Base-by-base conservation (phyloP, 2,113 vertebrate genomes). In the Ardeotis arabs region DNA sequence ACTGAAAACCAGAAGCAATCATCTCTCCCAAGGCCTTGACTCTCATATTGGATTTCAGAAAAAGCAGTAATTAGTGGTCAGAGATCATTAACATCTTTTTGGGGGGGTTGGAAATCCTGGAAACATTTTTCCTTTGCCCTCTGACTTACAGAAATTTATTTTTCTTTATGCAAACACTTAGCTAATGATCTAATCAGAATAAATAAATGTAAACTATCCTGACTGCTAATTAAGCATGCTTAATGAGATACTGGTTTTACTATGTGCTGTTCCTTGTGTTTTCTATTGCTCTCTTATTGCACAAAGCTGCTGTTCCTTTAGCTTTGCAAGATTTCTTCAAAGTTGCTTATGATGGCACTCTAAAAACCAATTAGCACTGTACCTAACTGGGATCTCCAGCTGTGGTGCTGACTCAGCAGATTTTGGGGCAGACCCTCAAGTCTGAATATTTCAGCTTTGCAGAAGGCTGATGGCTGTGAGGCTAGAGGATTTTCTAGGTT, bases 381-480 rank as follows among this genome's bases (percentile, higher is more conserved):
- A 29, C 63, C 44, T 60, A 24, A 16, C 68, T 63, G 85, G n/a
- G 14, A 24, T n/a, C 58, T 16, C 33, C 35, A 39, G 63, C 60
- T 31, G 14, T 3, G 39, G 6, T 35, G 74, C 67, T 69, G 63
- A 41, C 35, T 31, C 8, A 6, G 5, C 2, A 0, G 29, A n/a
- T 24, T 68, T 74, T 0, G 6, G 53, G 41, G 20, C 49, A 64
- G 11, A 35, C 9, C 25, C 25, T 77, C 2, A 0, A 0, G 3
- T 24, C 75, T 45, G 62, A 84, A 19, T 12, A 23, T 29, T 12
- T 23, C 4, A 14, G 16, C 19, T 87, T 62, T 23, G 49, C 28
- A 44, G 7, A 17, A 15, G 9, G 4, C 10, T 16, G 16, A 13
- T 24, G 62, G 24, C 8, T 4, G n/a, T 11, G 20, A n/a, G 9